Evolutionary conservation across 2,797 vertebrate genomes (phyloP), one percentile per base, ranked within the genome.

Genomic region (Hoplostethus atlanticus): DNA sequence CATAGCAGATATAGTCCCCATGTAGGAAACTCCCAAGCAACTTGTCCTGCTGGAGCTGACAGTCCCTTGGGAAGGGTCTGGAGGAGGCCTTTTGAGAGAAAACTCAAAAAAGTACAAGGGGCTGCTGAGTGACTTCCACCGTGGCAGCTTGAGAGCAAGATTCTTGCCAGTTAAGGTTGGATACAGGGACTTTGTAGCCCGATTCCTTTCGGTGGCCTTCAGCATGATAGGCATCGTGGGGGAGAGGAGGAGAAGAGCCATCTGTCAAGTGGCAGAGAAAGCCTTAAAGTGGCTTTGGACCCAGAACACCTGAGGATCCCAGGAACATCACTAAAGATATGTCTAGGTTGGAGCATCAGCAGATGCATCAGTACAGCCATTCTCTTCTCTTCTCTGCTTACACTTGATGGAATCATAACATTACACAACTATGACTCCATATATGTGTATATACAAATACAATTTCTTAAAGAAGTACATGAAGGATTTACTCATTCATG

Each of bases 1-100:
- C 38, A 40, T 9, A 40, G 8, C 38, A 40, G 38, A 40, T 9
- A 40, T 40, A 40, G 38, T 40, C 10, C 38, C 3, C 12, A 13
- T 44, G 12, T 44, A 11, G 11, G 11, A 15, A 12, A 13, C 42
- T 12, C 1, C 38, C 54, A 74, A 70, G 50, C 6, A 52, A 52
- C 31, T 52, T 69, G 30, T 71, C 25, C 40, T 57, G 58, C 65
- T 57, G 59, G 80, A 84, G 17, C 59, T 69, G 36, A 71, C 66
- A 54, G 21, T 68, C 34, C 77, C 65, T 2, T 38, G 36, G 67
- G 76, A 56, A 16, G 50, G 70, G 73, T 76, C 53, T 34, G 53
- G 63, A 31, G 21, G 38, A 46, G 21, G 51, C 28, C 42, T 68
- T 21, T 44, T 38, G 34, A 72, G 21, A 42, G 44, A 51, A 63